phyloP scores from a whole-genome alignment of 2,888 invertebrate genomes.

The Sisyra terminalis region DNA sequence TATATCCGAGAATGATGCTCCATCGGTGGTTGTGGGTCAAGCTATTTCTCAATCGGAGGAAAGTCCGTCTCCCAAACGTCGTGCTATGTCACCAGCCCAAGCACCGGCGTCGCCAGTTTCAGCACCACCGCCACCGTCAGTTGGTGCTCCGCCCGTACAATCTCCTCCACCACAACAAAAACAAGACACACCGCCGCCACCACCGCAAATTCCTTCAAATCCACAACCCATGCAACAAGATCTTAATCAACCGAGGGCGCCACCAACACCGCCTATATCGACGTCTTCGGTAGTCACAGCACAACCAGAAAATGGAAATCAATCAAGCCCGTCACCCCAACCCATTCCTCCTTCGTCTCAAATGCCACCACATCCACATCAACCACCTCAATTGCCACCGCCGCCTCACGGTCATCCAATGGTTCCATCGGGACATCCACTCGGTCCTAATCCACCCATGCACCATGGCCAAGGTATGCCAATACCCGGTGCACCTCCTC shows the following conservation, averaged over 20 bases:
- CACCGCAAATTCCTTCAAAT: conserved; percentile 13
- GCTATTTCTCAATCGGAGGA: conserved; percentile 10
- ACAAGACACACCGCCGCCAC: conserved; percentile 12
- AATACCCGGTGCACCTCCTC: background rate
- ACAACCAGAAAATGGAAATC: background rate
- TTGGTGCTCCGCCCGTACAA: too few relatives aligned
- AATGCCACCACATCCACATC: background rate
- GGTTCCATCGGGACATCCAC: conserved; percentile 4
- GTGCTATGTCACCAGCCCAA: conserved; percentile 8
- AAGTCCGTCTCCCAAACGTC: conserved; percentile 10
- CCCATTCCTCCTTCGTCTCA: conserved; percentile 7
- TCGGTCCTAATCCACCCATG: background rate
- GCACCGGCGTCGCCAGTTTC: conserved; percentile 11
- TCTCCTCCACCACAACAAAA: conserved; percentile 17
- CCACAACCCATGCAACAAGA: conserved; percentile 17
- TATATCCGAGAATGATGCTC: conserved; percentile 8
- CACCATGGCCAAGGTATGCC: background rate
- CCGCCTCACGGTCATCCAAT: conserved; percentile 1
- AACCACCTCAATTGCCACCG: conserved; percentile 3
- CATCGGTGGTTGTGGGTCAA: conserved; percentile 10
- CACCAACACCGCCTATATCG: conserved; percentile 10
- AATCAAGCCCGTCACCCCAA: background rate
- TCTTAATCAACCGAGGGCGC: conserved; percentile 8
- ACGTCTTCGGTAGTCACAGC: background rate
- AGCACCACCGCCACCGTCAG: conserved; percentile 12